These are phyloP conservation scores for Moxostoma hubbsi DNA, from an alignment of 2,797 vertebrate genomes.

Conservation along the genomic window DNA sequence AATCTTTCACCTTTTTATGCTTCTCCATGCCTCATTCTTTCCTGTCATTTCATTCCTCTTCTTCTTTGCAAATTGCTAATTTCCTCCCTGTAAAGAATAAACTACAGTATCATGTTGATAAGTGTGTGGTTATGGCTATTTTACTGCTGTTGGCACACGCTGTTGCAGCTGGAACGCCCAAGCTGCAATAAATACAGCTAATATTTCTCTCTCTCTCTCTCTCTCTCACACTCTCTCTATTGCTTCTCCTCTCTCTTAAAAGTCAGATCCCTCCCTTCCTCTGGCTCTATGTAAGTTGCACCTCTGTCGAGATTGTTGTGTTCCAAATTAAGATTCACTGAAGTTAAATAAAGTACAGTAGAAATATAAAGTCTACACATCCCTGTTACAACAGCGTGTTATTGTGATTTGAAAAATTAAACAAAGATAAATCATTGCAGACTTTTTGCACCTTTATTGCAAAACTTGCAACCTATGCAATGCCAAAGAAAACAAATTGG, in stretches of 20 bases:
- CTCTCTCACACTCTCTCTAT: too few species aligned
- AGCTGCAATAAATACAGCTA: slow-evolving; percentile 48
- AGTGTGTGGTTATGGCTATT: slow-evolving; percentile 33
- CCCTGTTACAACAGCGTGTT: too few species aligned
- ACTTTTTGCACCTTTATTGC: too few species aligned
- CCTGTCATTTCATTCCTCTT: slow-evolving; percentile 14
- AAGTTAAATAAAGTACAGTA: background rate
- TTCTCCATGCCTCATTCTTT: background rate
- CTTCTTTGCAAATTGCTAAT: slow-evolving; percentile 12
- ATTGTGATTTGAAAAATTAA: too few species aligned
- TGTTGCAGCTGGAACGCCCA: slow-evolving; percentile 16
- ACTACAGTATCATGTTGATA: slow-evolving; percentile 29
- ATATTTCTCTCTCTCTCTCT: slow-evolving; percentile 34
- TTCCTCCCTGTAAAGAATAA: slow-evolving; percentile 16
- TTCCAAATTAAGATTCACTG: slow-evolving; percentile 10
- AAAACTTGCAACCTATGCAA: too few species aligned
- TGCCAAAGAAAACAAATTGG: too few species aligned
- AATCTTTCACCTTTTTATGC: slow-evolving; percentile 7
- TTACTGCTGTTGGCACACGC: slow-evolving; percentile 46
- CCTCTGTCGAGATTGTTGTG: background rate
- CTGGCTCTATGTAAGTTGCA: background rate
- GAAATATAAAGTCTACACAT: too few species aligned
- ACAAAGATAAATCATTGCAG: too few species aligned
- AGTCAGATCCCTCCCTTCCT: slow-evolving; percentile 7
- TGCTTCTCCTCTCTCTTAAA: too few species aligned